Percentiles rank a stretch among this genome's conserved stretches.
These are phyloP conservation scores for Leguminivora glycinivorella DNA, from an alignment of 1,140 invertebrate genomes.

Conservation along the genomic window DNA sequence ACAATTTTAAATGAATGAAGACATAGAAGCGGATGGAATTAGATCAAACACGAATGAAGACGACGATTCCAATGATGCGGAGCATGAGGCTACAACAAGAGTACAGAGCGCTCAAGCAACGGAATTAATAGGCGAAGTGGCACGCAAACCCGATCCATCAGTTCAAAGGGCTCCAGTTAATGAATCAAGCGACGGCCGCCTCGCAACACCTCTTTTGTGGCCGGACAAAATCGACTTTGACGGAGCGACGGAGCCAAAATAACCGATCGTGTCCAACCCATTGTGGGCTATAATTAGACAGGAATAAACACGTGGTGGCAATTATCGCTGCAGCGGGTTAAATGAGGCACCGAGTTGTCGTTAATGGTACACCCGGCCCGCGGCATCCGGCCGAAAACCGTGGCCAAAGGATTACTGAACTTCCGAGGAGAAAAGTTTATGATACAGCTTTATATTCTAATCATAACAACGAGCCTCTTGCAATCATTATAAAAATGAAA, in stretches of 20 bases:
- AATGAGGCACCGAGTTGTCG: constrained; percentile 74
- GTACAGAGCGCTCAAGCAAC: constrained; percentile 37
- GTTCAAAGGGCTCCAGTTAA: constrained; percentile 70
- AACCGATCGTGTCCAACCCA: constrained; percentile 76
- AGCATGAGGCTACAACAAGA: constrained; percentile 41
- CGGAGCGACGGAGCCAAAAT: constrained; percentile 70
- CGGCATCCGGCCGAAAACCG: constrained; percentile 58
- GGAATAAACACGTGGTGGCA: constrained; percentile 78
- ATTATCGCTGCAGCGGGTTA: constrained; percentile 76
- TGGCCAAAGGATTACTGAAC: constrained; percentile 47
- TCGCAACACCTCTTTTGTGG: constrained; percentile 74
- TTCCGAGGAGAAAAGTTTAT: constrained; percentile 44
- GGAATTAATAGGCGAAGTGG: constrained; percentile 57
- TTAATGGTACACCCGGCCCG: constrained; percentile 68
- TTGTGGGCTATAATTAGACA: constrained; percentile 77
- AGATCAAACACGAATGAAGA: constrained; percentile 29
- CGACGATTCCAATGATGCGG: constrained; percentile 36
- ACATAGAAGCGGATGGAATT: constrained; percentile 19
- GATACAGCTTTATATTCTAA: neutral
- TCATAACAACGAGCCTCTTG: constrained; percentile 31
- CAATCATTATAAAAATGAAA: constrained; percentile 53
- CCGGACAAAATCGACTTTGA: constrained; percentile 73
- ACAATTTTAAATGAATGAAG: constrained; percentile 26
- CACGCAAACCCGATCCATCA: constrained; percentile 62
- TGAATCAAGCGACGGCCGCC: constrained; percentile 71